Conservation (phyloP, 2,888 invertebrate species). For the Congeria kusceri region DNA sequence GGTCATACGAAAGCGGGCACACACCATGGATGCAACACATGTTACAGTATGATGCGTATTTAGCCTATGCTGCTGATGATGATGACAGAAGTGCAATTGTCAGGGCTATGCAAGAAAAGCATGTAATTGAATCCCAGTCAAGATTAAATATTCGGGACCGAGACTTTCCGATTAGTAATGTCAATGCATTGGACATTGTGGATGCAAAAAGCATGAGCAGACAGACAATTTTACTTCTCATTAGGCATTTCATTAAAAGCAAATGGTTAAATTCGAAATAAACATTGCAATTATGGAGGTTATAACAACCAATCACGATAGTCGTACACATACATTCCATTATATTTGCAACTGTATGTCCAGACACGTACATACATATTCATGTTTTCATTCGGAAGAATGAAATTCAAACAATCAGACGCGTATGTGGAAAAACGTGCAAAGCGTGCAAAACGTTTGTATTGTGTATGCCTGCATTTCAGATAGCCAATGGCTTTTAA, state of each 20-base stretch:
- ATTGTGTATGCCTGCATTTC: no score
- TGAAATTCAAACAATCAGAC: no score
- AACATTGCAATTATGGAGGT: constrained; percentile 67
- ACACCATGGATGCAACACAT: constrained; percentile 12
- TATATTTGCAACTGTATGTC: no score
- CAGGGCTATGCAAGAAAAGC: constrained; percentile 45
- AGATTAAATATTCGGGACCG: constrained; percentile 56
- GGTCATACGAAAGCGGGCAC: no score
- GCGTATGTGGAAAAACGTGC: no score
- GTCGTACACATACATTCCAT: no score
- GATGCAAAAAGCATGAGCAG: constrained; percentile 67
- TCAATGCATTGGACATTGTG: constrained; percentile 66
- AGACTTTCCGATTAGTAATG: constrained; percentile 67
- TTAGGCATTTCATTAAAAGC: constrained; percentile 60
- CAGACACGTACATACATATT: no score
- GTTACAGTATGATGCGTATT: constrained; percentile 68
- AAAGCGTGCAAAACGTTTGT: no score
- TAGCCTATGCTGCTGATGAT: constrained; percentile 68
- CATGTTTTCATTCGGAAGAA: no score
- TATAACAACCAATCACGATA: constrained; percentile 46
- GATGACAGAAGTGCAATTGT: constrained; percentile 56
- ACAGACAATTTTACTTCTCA: constrained; percentile 66
- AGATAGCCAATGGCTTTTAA: no score
- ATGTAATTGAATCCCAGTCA: constrained; percentile 48
- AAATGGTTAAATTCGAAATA: constrained; percentile 72